Evolutionary conservation across 2,113 vertebrate genomes (phyloP), one percentile per base, ranked within the genome.

Genomic region (Chlamydotis undulata): DNA sequence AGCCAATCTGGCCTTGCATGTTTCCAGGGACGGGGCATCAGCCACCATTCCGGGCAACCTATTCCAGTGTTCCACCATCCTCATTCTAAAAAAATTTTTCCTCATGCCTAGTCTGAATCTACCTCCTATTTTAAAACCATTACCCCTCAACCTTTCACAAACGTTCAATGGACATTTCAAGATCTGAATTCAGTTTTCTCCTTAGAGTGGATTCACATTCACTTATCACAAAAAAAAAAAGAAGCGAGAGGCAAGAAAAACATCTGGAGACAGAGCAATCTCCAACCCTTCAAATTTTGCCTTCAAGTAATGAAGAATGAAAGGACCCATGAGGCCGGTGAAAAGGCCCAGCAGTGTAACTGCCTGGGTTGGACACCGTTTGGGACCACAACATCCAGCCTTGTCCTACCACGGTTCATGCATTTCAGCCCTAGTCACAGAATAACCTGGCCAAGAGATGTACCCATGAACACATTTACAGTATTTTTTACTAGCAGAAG

Each of bases 401-500:
- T 64, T 18, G 35, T 82, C 35, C 31, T 49, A 33, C 37, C 25
- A 55, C 3, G 3, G 33, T 19, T 69, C 49, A 52, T 3, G 19
- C 11, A n/a, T 49, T 76, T 93, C 59, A 96, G 74, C 29, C 39
- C 29, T 11, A 60, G 25, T 71, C 47, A 63, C 18, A 39, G 33
- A 90, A 83, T 15, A 76, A 69, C 21, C 26, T 29, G 39, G 13
- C 12, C 65, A 89, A 67, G 8, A 78, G 39, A 56, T 33, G 26
- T 3, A 85, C 2, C 28, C 16, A 28, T 8, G 8, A 75, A 65
- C 14, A 74, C 9, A 57, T 17, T 26, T 14, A 79, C 0, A 0
- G 7, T 14, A 29, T 13, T 65, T 64, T 67, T 73, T 10, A 71
- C 53, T 43, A 11, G 28, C 22, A 70, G 67, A 84, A 89, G 15